Evolutionary conservation across 2,113 vertebrate species (phyloP).

Genomic region (Galbula dea): DNA sequence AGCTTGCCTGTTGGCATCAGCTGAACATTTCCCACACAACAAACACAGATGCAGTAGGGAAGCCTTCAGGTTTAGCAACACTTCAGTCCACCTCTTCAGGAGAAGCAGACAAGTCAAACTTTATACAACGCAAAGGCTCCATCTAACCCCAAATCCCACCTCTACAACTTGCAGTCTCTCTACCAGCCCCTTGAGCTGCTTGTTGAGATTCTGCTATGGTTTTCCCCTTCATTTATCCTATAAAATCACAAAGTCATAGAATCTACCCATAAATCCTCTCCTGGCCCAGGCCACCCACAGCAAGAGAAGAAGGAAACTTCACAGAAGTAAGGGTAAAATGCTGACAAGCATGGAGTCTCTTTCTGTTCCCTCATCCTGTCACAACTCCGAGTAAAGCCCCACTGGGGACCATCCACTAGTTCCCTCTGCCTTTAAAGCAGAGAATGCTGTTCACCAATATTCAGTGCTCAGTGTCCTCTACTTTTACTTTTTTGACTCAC

Average conservation of each 20-base stretch:
- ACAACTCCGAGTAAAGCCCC: not conserved
- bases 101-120: not conserved
- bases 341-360: not conserved
- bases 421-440: not conserved
- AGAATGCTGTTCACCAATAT: not conserved
- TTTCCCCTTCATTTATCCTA: not conserved
- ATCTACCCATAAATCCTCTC: not conserved
- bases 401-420: not conserved
- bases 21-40: not conserved
- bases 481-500: not conserved
- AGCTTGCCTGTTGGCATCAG: not conserved
- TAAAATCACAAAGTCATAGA: not conserved
- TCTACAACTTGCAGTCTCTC: not conserved
- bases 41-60: not conserved
- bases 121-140: not conserved
- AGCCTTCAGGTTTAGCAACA: not conserved
- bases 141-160: not conserved
- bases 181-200: not conserved
- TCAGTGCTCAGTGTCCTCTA: not conserved
- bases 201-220: not conserved
- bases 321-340: not conserved
- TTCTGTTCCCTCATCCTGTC: not conserved
- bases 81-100: not conserved
- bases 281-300: not conserved
- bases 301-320: not conserved